phyloP scores from a whole-genome alignment of 1,140 invertebrate species.

The Diachasma alloeum region DNA sequence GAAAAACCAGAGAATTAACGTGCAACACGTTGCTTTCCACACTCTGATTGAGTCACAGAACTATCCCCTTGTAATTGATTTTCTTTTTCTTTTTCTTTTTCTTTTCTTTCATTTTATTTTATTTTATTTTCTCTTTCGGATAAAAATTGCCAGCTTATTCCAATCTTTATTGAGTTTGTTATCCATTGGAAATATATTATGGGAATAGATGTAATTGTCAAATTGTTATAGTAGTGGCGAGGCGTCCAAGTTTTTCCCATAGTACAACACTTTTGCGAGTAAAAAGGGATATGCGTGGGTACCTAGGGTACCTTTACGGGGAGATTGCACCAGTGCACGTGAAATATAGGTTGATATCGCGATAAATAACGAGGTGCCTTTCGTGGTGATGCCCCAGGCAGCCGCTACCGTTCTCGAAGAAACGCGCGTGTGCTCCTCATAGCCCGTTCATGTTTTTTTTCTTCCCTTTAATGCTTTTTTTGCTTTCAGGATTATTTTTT shows the following conservation, averaged over 20 bases:
- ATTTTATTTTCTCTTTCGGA: no score
- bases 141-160: no score
- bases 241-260: not conserved
- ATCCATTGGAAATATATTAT: no score
- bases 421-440: conserved; percentile 24
- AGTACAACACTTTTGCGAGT: not conserved
- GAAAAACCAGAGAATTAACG: not conserved
- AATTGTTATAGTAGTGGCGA: not conserved
- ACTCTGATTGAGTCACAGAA: conserved; percentile 20
- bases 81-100: no score
- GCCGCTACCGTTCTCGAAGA: conserved; percentile 55
- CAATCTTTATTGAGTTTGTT: no score
- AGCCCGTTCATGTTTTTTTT: not conserved
- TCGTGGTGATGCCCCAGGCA: conserved; percentile 59
- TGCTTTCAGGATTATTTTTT: not conserved
- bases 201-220: not conserved
- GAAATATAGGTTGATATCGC: conserved; percentile 62
- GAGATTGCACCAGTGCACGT: not conserved
- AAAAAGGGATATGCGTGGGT: not conserved
- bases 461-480: not conserved
- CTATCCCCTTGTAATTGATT: not conserved
- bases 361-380: conserved; percentile 62
- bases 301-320: not conserved
- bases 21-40: not conserved
- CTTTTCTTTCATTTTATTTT: no score